Conservation (phyloP, 2,113 vertebrate species). For the Toxotes jaculatrix region DNA sequence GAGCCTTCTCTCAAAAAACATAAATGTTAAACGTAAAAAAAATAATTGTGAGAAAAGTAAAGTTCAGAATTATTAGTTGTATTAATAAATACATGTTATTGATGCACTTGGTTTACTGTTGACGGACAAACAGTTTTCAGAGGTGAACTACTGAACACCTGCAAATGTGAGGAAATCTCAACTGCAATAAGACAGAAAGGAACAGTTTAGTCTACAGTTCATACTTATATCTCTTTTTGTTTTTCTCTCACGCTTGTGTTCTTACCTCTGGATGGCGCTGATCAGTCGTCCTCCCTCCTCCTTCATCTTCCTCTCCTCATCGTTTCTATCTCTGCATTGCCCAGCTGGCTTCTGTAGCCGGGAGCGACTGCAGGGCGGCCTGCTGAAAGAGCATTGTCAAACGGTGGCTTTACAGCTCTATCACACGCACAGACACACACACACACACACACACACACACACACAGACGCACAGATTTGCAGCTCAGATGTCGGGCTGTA, state of each 20-base stretch:
- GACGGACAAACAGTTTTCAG: not conserved
- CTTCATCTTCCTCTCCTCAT: constrained; percentile 50
- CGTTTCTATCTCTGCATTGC: constrained; percentile 64
- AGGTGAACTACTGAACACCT: not conserved
- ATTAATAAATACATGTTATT: not conserved
- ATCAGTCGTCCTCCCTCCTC: constrained; percentile 59
- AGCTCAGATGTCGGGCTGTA: constrained; percentile 81
- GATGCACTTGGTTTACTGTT: not conserved
- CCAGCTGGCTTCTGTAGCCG: constrained; percentile 84
- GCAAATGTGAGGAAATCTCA: not conserved
- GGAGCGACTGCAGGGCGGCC: constrained; percentile 80
- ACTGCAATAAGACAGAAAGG: too few species aligned
- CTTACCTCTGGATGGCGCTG: constrained; percentile 78
- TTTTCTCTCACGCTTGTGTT: not conserved
- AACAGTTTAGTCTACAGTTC: not conserved
- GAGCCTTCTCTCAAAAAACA: not conserved
- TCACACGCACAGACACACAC: constrained; percentile 56
- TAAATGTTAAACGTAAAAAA: not conserved
- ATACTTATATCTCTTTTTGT: not conserved
- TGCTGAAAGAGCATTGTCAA: constrained; percentile 85
- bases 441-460: constrained; percentile 53
- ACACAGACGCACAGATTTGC: constrained; percentile 75
- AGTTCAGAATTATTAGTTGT: not conserved
- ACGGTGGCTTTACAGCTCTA: constrained; percentile 83
- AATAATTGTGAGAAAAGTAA: not conserved